Conservation (phyloP, 2,888 invertebrate species). For the Coelopa pilipes region DNA sequence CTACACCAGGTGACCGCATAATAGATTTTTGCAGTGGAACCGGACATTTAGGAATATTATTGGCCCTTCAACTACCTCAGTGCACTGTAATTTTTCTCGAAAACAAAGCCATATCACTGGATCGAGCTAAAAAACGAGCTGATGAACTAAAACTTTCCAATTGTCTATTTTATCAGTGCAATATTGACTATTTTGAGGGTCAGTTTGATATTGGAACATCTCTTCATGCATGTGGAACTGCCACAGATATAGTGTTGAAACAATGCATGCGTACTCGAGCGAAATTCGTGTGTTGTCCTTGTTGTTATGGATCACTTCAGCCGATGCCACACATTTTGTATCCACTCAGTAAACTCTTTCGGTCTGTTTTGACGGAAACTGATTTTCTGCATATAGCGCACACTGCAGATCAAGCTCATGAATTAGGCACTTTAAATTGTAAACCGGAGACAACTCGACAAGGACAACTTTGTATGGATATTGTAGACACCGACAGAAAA, state of each 20-base stretch:
- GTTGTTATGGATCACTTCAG: conserved; percentile 92
- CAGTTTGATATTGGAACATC: conserved; percentile 87
- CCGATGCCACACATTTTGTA: conserved; percentile 82
- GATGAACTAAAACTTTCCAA: conserved; percentile 76
- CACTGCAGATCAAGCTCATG: conserved; percentile 92
- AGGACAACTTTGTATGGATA: conserved; percentile 87
- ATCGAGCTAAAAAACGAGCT: conserved; percentile 78
- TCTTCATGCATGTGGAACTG: conserved; percentile 94
- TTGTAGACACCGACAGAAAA: conserved; percentile 88
- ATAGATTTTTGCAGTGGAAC: conserved; percentile 96
- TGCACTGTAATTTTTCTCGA: conserved; percentile 86
- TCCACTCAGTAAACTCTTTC: conserved; percentile 80
- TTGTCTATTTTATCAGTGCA: conserved; percentile 85
- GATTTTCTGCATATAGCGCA: conserved; percentile 85
- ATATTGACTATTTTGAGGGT: conserved; percentile 88
- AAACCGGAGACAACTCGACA: conserved; percentile 69
- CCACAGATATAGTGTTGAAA: conserved; percentile 90
- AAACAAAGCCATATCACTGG: conserved; percentile 89
- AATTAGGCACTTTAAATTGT: conserved; percentile 65
- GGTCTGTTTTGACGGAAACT: conserved; percentile 65
- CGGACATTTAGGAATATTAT: conserved; percentile 89
- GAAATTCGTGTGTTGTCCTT: conserved; percentile 90
- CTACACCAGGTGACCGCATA: conserved; percentile 75
- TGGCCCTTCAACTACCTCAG: conserved; percentile 82
- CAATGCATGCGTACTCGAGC: conserved; percentile 82